Conservation (phyloP, 2,113 vertebrate species). For the Lynx canadensis region DNA sequence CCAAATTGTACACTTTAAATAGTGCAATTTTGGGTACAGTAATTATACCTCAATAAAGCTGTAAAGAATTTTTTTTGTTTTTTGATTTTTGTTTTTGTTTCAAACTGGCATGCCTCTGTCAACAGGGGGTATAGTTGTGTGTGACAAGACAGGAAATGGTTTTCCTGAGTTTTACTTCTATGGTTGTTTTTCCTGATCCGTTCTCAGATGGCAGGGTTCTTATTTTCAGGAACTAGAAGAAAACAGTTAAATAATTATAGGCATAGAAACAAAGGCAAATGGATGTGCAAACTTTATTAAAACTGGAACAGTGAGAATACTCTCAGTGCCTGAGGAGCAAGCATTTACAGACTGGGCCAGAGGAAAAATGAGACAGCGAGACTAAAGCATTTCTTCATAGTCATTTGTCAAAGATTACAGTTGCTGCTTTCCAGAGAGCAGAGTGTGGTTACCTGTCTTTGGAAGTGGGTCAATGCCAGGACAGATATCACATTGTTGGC, state of each 20-base stretch:
- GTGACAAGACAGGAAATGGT: neutral
- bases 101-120: neutral
- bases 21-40: neutral
- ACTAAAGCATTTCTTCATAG: neutral
- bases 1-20: neutral
- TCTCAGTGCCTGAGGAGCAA: neutral
- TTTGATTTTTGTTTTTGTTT: neutral
- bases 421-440: neutral
- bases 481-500: neutral
- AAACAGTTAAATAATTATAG: constrained; percentile 40
- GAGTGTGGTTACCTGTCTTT: neutral
- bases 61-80: neutral
- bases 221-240: constrained; percentile 35
- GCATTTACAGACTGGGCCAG: neutral
- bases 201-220: constrained; percentile 42
- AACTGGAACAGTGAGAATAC: neutral
- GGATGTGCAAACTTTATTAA: neutral
- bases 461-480: neutral
- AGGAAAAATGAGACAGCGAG: neutral
- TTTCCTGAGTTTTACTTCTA: constrained; percentile 9
- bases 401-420: neutral
- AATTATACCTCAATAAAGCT: neutral
- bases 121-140: constrained; percentile 56
- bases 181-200: neutral
- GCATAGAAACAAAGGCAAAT: neutral